Percentiles rank a stretch among this genome's conserved stretches.
These are phyloP conservation scores for Heteronetta atricapilla DNA, from an alignment of 2,113 vertebrate species.

Conservation along the genomic window DNA sequence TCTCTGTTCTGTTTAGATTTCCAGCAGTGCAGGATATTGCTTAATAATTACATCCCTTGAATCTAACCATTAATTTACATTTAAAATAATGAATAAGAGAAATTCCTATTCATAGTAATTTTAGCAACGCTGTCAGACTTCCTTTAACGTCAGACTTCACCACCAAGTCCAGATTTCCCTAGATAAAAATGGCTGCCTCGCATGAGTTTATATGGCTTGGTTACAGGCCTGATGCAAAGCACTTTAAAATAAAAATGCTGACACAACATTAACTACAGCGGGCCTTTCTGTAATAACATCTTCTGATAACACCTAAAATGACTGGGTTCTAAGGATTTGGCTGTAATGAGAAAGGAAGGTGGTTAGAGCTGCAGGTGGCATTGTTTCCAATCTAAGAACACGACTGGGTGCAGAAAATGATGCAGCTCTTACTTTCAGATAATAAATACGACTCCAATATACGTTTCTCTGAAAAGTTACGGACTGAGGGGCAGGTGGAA, in stretches of 20 bases:
- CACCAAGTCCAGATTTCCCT: neutral
- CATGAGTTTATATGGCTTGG: conserved; percentile 15
- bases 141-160: neutral
- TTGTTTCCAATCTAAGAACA: conserved; percentile 74
- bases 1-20: neutral
- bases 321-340: conserved; percentile 62
- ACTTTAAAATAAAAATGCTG: conserved; percentile 60
- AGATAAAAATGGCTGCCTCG: neutral
- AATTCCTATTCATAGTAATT: neutral
- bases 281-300: conserved; percentile 47
- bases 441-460: neutral
- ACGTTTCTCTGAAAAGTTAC: neutral
- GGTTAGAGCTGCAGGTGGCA: conserved; percentile 62
- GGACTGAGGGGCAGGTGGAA: neutral
- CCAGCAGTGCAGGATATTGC: neutral
- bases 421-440: conserved; percentile 39
- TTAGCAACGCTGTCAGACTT: neutral
- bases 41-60: neutral
- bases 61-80: neutral
- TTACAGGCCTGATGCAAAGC: neutral
- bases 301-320: conserved; percentile 72
- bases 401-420: conserved; percentile 61
- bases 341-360: conserved; percentile 71
- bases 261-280: conserved; percentile 50
- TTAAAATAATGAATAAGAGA: neutral